Base-by-base conservation (phyloP, 2,888 invertebrate species). In the Lasioglossum malachurum region DNA sequence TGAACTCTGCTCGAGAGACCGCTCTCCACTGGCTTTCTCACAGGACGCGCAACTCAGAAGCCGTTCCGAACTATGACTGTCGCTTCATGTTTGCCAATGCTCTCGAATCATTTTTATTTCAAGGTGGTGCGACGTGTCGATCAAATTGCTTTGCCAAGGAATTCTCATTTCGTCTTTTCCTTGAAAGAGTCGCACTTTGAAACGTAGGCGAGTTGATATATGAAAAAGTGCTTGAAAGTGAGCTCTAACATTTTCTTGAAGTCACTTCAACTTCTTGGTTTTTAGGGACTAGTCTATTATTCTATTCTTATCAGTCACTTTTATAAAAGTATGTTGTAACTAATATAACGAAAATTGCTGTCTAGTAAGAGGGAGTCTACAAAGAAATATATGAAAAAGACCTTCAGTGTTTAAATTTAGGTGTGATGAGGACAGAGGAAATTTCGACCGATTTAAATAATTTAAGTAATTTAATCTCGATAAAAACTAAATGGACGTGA, bases 1-100 rank as follows among this genome's bases (percentile, higher is more conserved):
- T 89, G 91, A 91, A 90, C 91, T 85, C 85, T 74, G 83, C 67
- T 72, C 78, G 83, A 82, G 80, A 60, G 64, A 64, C 73, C 53
- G 67, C 74, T 31, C 80, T 80, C 41, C 14, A n/a, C 38, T n/a
- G 57, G 71, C 80, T 88, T 90, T 88, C 90, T 85, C 90, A 90
- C 53, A 69, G 79, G 31, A 16, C 31, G 27, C 41, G 31, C 41
- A 35, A 57, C 72, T 57, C 72, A 41, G 69, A 53, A 53, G 49
- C 35, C 49, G 53, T 27, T 41, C 19, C 49, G 46, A 31, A 49
- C 35, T 53, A 12, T 74, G 53, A 23, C 74, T 19, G 49, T 35
- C 35, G 46, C 73, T 23, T 35, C 31, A 38, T 16, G 38, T 38
- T 69, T 69, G 38, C 35, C 69, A 23, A 69, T 38, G 38, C 4